Evolutionary conservation across 2,113 vertebrate species (phyloP), one percentile per base, ranked within the genome.

Genomic region (Passerina amoena): DNA sequence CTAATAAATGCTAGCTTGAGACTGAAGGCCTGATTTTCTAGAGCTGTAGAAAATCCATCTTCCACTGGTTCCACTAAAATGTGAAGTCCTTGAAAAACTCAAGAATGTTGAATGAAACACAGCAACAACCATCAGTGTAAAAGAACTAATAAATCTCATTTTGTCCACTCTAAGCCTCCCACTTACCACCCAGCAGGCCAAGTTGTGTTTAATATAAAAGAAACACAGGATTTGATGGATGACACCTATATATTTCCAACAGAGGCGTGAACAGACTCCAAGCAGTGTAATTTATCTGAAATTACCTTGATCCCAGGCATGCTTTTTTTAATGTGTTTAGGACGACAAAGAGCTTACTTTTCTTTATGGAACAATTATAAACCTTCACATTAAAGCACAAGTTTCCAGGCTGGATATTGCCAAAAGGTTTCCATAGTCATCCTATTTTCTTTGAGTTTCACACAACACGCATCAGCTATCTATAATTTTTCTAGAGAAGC

Each of bases 301-400:
- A 92, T 51, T 90, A 88, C 71, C 88, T 92, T 82, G 70, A 84
- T 68, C 82, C 47, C 57, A 91, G 48, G 47, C 61, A 91, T 71
- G 37, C 35, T 87, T 92, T 91, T 82, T 65, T 57, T 84, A 63
- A 84, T n/a, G 47, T 44, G 70, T 59, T 91, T 85, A 91, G 51
- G 57, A 89, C 4, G 11, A 66, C 60, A 87, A 84, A 89, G 57
- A 71, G 13, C 65, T 51, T 51, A 51, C 21, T 91, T 92, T 84
- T 51, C 81, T 87, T 89, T 76, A 64, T 28, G n/a, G 76, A 89
- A 51, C 47, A 89, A 87, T 87, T 48, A 68, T 20, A 82, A 79
- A 79, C 44, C 56, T 82, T 45, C 61, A 63, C 35, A 64, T 68
- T 64, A 89, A 84, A 79, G 51, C 22, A 82, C 38, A 82, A 84